Conservation (phyloP, 2,888 invertebrate species). For the Drosophila atroscutellata region DNA sequence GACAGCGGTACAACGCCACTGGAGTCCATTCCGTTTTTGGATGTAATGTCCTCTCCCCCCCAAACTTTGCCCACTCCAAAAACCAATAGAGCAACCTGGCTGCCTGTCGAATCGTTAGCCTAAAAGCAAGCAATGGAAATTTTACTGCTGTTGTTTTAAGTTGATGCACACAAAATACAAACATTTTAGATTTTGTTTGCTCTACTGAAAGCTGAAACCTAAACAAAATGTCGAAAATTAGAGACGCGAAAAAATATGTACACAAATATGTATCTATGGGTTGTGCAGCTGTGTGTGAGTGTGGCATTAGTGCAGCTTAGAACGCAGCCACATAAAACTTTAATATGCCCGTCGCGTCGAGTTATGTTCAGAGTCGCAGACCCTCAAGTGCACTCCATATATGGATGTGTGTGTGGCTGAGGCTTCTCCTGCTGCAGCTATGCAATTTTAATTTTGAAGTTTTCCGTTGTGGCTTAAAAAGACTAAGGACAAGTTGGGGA, state of each 20-base stretch:
- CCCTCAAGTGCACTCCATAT: slow-evolving; percentile 39
- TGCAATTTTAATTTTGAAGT: slow-evolving; percentile 76
- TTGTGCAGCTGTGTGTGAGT: slow-evolving; percentile 11
- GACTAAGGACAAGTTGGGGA: slow-evolving; percentile 27
- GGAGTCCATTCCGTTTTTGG: slow-evolving; percentile 7
- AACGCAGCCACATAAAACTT: slow-evolving; percentile 60
- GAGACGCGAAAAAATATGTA: slow-evolving; percentile 30
- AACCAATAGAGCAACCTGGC: slow-evolving; percentile 30
- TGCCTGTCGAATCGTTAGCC: background rate
- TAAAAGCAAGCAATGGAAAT: slow-evolving; percentile 27
- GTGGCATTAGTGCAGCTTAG: slow-evolving; percentile 41
- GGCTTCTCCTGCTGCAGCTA: slow-evolving; percentile 48
- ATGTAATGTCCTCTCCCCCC: background rate
- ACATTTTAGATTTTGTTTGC: slow-evolving; percentile 48
- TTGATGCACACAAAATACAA: slow-evolving; percentile 26
- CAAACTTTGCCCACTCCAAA: background rate
- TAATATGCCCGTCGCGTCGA: slow-evolving; percentile 60
- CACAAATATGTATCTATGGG: slow-evolving; percentile 28
- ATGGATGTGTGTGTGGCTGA: slow-evolving; percentile 20
- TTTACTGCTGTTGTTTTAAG: slow-evolving; percentile 14
- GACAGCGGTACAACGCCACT: background rate
- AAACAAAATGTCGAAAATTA: slow-evolving; percentile 60
- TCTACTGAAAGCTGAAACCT: slow-evolving; percentile 54
- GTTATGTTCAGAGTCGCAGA: slow-evolving; percentile 36
- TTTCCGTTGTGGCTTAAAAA: slow-evolving; percentile 29